Percentiles rank a stretch among this genome's conserved stretches.
phyloP scores from a whole-genome alignment of 92 coral and sea anemone species.

The Epizoanthus illoricatus region DNA sequence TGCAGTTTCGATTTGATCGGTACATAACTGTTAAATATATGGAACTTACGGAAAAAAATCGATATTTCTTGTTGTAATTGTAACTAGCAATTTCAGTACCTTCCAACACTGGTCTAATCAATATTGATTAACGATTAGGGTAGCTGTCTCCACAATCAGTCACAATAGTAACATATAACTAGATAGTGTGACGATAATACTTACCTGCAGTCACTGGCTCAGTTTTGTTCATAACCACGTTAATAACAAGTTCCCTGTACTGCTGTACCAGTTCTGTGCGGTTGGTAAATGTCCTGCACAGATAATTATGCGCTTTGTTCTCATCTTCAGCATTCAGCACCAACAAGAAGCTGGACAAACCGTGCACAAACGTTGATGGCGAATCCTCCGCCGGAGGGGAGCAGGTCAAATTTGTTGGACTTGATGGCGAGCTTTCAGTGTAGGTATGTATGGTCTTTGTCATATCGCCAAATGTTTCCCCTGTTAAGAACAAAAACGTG shows the following conservation, averaged over 20 bases:
- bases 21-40: no score
- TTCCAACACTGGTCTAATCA: no score
- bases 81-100: no score
- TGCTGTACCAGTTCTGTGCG: neutral
- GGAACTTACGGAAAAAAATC: no score
- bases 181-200: neutral
- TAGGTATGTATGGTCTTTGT: neutral
- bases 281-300: slow-evolving; percentile 20
- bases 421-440: neutral
- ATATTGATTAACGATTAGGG: no score
- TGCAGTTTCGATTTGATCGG: no score
- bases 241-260: slow-evolving; percentile 4
- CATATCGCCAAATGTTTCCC: neutral
- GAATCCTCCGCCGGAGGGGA: slow-evolving; percentile 2
- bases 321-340: slow-evolving; percentile 15
- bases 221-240: slow-evolving; percentile 16
- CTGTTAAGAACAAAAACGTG: neutral
- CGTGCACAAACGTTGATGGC: slow-evolving; percentile 1
- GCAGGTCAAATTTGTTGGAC: slow-evolving; percentile 27
- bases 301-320: slow-evolving; percentile 15
- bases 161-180: no score
- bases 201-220: neutral
- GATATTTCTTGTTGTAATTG: no score
- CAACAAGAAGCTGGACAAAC: slow-evolving; percentile 18
- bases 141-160: no score